Base-by-base conservation (phyloP, 2,888 invertebrate species). In the Mesochorus sp. region DNA sequence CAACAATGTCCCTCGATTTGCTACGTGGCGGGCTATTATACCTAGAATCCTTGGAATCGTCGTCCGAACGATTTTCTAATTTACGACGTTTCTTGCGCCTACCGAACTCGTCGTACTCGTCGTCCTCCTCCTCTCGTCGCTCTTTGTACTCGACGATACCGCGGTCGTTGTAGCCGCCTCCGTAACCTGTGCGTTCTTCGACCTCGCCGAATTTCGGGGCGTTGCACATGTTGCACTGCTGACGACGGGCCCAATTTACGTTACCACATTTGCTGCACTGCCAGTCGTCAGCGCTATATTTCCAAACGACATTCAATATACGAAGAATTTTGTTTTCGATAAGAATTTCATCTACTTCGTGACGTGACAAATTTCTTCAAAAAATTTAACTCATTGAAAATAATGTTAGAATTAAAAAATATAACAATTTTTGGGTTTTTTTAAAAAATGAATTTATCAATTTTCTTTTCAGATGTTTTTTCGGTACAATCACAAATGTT, bases 271-370 rank as follows among this genome's bases (percentile, higher is more conserved):
- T 99, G 91, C 97, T 97, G 91, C 99, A 99, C 90, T 98, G 98
- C 99, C 99, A 99, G 92, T 99, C 99, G 91, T 99, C 99, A 37
- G 99, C 99, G 91, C 98, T 97, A n/a, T n/a, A n/a, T n/a, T n/a
- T n/a, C n/a, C n/a, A n/a, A 44, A 12, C 3, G 6, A 12, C 26
- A 6, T 31, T 51, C 2, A 24, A 34, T 21, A 19, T 19, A 14
- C n/a, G n/a, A n/a, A n/a, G n/a, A n/a, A n/a, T n/a, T n/a, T n/a
- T n/a, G n/a, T n/a, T n/a, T n/a, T n/a, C n/a, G n/a, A n/a, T n/a
- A n/a, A n/a, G n/a, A n/a, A n/a, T n/a, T n/a, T n/a, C n/a, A n/a
- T n/a, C n/a, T n/a, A n/a, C n/a, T n/a, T n/a, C n/a, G n/a, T n/a
- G n/a, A n/a, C n/a, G n/a, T n/a, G n/a, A n/a, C n/a, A n/a, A n/a